These are phyloP conservation scores for Acronicta alni DNA, from an alignment of 2,888 invertebrate genomes.

Conservation along the genomic window DNA sequence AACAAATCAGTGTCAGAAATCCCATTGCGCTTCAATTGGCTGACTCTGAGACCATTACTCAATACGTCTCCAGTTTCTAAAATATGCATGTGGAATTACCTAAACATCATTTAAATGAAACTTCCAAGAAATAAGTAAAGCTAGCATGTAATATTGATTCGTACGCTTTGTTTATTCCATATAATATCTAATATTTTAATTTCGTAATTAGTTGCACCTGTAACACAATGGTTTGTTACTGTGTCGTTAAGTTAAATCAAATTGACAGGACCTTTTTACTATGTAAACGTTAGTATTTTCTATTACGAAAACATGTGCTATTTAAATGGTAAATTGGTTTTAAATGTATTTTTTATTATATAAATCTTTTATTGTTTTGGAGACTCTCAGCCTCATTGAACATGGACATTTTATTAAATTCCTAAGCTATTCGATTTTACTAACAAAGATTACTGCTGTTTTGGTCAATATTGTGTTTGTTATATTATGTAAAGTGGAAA, in stretches of 20 bases:
- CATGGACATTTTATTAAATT: too few relatives aligned
- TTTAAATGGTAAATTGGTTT: too few relatives aligned
- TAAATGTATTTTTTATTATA: too few relatives aligned
- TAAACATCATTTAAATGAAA: background rate
- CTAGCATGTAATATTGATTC: slow-evolving; percentile 28
- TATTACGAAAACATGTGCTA: too few relatives aligned
- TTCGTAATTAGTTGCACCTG: background rate
- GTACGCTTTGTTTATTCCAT: slow-evolving; percentile 20
- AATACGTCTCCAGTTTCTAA: background rate
- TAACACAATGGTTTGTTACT: background rate
- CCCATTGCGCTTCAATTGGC: slow-evolving; percentile 18
- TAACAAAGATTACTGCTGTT: too few relatives aligned
- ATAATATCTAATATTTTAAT: slow-evolving; percentile 11
- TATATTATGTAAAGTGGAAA: too few relatives aligned
- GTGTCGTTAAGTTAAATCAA: background rate
- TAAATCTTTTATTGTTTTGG: too few relatives aligned
- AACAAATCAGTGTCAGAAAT: slow-evolving; percentile 11
- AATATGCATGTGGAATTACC: background rate
- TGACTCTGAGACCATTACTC: background rate
- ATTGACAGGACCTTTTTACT: background rate
- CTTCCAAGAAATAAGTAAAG: background rate
- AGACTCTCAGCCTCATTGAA: too few relatives aligned
- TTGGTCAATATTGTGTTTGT: too few relatives aligned
- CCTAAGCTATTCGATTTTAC: too few relatives aligned
- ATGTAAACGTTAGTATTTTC: too few relatives aligned